Evolutionary conservation across 2,113 vertebrate genomes (phyloP), one percentile per base, ranked within the genome.

Genomic region (Epinephelus fuscoguttatus): DNA sequence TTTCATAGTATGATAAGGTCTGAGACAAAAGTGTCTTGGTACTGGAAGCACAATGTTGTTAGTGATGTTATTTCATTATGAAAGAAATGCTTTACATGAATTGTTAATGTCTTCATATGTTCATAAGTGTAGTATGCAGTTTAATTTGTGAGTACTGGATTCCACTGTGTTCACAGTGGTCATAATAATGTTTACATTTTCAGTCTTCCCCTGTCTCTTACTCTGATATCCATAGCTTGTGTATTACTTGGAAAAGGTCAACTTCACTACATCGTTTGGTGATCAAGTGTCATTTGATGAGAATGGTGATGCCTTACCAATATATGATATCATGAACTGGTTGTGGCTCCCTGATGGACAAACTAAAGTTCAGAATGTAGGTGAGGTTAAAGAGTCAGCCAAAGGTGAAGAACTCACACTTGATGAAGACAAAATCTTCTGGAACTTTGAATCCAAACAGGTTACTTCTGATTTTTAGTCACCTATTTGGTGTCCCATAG

Each of bases 251-350:
- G 78, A 93, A 75, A 88, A 75, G 4, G 88, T 95, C 3, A 94
- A 94, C 52, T 94, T 95, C 67, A 94, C 91, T n/a, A 94, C 94
- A 79, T 19, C 82, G 6, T 93, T 90, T 82, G 94, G 94, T 40
- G 95, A 95, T 70, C 85, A 84, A 33, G 92, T 95, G 8, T 93
- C 90, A 15, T 95, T 95, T 88, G 93, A 95, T 69, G 73, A 93
- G 17, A 94, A 95, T 56, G 95, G 94, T 3, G 92, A 96, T 87
- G 94, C 85, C 5, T 62, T 94, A 53, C 92, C 93, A 67, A 89
- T 94, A 15, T 96, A 95, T 59, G 95, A 95, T 57, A 57, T 96
- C 14, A 84, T 96, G 91, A 96, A 94, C 86, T 96, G 95, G 95
- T 49, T 87, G 62, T 84, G 72, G 86, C 89, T 86, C 52, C 74